Percentiles rank a stretch among this genome's conserved stretches.
Evolutionary conservation across 2,113 vertebrate species (phyloP).

Genomic region (Seriola quinqueradiata): DNA sequence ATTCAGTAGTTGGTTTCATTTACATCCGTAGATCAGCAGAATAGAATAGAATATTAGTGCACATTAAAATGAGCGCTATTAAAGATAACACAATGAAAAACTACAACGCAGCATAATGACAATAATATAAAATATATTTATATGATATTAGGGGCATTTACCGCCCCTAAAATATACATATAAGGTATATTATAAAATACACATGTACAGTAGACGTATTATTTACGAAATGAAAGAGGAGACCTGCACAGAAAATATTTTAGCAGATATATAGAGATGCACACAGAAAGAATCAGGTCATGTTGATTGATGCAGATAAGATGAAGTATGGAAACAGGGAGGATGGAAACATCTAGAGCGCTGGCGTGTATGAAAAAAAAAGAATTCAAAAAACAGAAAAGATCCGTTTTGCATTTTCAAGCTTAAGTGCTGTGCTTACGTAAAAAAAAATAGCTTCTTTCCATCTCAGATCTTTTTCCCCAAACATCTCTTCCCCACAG

Average conservation of each 20-base stretch:
- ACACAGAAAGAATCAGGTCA: too few species aligned
- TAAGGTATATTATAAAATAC: too few species aligned
- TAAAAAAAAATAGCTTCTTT: slow-evolving; percentile 38
- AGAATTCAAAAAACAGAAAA: background rate
- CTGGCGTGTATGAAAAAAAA: background rate
- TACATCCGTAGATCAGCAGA: too few species aligned
- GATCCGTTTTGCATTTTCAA: slow-evolving; percentile 25
- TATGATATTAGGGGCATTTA: too few species aligned
- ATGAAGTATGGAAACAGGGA: background rate
- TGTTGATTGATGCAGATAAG: background rate
- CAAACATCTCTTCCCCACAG: slow-evolving; percentile 17
- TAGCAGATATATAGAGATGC: background rate
- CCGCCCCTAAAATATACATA: too few species aligned
- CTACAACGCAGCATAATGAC: too few species aligned
- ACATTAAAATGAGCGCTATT: too few species aligned
- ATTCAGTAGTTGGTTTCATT: too few species aligned
- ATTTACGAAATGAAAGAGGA: background rate
- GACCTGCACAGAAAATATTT: background rate
- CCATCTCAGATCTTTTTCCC: background rate
- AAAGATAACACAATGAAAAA: too few species aligned
- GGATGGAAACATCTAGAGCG: background rate
- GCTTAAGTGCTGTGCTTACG: slow-evolving; percentile 20
- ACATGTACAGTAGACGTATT: too few species aligned
- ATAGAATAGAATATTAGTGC: too few species aligned
- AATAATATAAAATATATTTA: too few species aligned